These are phyloP conservation scores for Phodopus roborovskii DNA, from an alignment of 2,113 vertebrate genomes.

Conservation along the genomic window DNA sequence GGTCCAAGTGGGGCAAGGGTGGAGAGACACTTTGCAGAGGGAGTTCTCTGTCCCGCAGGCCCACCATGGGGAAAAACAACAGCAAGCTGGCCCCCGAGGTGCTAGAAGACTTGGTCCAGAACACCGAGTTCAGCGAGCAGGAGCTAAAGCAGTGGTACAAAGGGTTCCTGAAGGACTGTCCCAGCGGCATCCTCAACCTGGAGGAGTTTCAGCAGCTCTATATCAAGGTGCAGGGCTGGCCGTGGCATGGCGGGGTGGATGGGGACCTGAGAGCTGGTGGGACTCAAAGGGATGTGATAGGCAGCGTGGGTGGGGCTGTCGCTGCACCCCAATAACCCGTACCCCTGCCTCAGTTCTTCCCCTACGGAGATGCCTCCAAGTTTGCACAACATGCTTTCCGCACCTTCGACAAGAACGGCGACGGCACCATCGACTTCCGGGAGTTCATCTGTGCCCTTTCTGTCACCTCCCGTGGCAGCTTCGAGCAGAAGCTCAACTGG, in stretches of 20 bases:
- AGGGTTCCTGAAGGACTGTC: conserved; percentile 98
- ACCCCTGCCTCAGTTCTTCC: conserved; percentile 91
- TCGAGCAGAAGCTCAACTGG: conserved; percentile 99
- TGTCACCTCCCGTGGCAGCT: conserved; percentile 97
- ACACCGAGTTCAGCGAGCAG: conserved; percentile 97
- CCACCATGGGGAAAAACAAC: conserved; percentile 97
- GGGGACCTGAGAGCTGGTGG: neutral
- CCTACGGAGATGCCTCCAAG: conserved; percentile 98
- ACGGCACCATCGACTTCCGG: conserved; percentile 98
- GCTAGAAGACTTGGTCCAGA: conserved; percentile 96
- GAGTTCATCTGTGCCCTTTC: conserved; percentile 99
- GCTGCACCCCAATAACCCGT: neutral
- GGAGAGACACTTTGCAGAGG: neutral
- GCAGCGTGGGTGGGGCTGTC: rapidly evolving
- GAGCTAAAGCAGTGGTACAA: conserved; percentile 99
- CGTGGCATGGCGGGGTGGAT: rapidly evolving
- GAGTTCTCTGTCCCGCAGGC: conserved; percentile 68
- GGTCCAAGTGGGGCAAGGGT: neutral
- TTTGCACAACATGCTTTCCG: conserved; percentile 98
- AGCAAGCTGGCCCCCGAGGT: conserved; percentile 98
- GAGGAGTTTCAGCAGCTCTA: conserved; percentile 99
- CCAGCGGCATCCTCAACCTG: conserved; percentile 96
- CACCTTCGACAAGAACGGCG: conserved; percentile 98
- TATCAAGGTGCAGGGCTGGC: conserved; percentile 90
- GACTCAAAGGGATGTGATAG: conserved; percentile 73